Percentiles rank a stretch among this genome's conserved stretches.
These are phyloP conservation scores for Phalera bucephala DNA, from an alignment of 2,888 invertebrate genomes.

Conservation along the genomic window DNA sequence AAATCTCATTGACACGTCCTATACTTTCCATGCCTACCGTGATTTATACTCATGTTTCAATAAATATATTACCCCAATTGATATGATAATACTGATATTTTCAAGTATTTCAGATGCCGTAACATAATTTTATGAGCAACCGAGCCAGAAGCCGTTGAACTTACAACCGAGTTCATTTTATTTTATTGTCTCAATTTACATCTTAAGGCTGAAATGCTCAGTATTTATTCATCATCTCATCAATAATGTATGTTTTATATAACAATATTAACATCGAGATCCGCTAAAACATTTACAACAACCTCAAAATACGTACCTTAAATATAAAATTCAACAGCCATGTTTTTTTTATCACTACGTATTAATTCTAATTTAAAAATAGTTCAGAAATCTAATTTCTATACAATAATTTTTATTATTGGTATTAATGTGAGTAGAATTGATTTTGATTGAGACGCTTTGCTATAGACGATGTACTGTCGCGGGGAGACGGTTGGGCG, in stretches of 20 bases:
- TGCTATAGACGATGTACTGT: conserved; percentile 60
- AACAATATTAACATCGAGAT: conserved; percentile 62
- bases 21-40: conserved; percentile 19
- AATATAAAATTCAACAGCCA: conserved; percentile 78
- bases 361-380: conserved; percentile 36
- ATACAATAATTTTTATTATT: conserved; percentile 36
- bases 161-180: conserved; percentile 23
- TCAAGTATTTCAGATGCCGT: conserved; percentile 10
- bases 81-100: conserved; percentile 67
- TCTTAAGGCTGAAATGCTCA: conserved; percentile 55
- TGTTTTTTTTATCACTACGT: conserved; percentile 73
- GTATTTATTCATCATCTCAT: conserved; percentile 23
- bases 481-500: conserved; percentile 71
- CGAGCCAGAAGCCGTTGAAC: conserved; percentile 10
- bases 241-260: conserved; percentile 42
- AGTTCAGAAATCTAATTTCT: conserved; percentile 39
- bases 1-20: conserved; percentile 13
- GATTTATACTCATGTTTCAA: conserved; percentile 12
- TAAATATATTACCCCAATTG: conserved; percentile 34
- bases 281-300: conserved; percentile 64
- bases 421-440: conserved; percentile 25
- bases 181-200: conserved; percentile 65
- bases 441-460: conserved; percentile 20
- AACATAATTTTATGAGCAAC: neutral
- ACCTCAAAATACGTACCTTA: conserved; percentile 64